phyloP scores from a whole-genome alignment of 2,888 invertebrate genomes.

The Brachypalpus laphriformis region DNA sequence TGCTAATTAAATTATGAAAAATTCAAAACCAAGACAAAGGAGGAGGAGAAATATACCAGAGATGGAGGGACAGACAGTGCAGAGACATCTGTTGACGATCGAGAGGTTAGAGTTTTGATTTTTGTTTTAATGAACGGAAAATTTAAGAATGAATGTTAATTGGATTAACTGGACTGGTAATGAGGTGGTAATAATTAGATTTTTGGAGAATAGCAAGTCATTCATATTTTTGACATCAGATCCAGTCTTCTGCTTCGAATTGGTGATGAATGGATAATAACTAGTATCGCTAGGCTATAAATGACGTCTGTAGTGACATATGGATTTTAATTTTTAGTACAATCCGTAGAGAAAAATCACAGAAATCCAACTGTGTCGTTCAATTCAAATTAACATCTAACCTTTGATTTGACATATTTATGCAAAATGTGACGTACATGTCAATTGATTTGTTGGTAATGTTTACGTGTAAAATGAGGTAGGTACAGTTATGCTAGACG shows the following conservation, averaged over 20 bases:
- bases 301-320: background rate
- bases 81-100: conserved; percentile 56
- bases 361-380: background rate
- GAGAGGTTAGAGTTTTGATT: background rate
- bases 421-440: too few relatives aligned
- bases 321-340: background rate
- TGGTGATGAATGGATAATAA: background rate
- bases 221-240: background rate
- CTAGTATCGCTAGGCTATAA: background rate
- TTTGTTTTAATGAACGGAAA: conserved; percentile 17
- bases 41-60: background rate
- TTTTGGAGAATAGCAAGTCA: background rate
- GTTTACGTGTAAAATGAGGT: too few relatives aligned
- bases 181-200: conserved; percentile 13
- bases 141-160: conserved; percentile 45
- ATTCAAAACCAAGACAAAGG: background rate
- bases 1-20: conserved; percentile 53
- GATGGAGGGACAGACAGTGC: background rate
- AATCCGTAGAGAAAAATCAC: conserved; percentile 6
- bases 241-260: background rate
- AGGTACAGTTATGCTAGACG: too few relatives aligned
- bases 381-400: background rate
- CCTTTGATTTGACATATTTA: too few relatives aligned
- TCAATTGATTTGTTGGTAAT: too few relatives aligned
- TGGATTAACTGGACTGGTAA: conserved; percentile 45